These are phyloP conservation scores for Geotrypetes seraphini DNA, from an alignment of 2,797 vertebrate species.

Conservation along the genomic window DNA sequence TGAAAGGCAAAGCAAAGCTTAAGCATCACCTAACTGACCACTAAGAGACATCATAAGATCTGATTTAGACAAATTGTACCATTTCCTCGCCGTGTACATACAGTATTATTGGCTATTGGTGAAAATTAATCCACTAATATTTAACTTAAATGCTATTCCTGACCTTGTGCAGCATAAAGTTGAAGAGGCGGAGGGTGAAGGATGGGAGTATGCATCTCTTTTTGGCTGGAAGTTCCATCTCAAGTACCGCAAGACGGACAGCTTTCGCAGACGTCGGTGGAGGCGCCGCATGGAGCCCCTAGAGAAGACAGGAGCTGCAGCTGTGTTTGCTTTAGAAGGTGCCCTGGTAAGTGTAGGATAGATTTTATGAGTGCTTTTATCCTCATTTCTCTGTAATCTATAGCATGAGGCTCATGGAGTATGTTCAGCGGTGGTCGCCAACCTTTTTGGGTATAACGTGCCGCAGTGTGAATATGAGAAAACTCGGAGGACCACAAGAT, in stretches of 20 bases:
- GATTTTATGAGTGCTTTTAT: not conserved
- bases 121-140: too few relatives aligned
- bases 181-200: conserved; percentile 75
- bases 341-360: conserved; percentile 63
- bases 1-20: too few relatives aligned
- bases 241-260: conserved; percentile 75
- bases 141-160: too few relatives aligned
- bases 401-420: rapidly evolving
- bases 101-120: too few relatives aligned
- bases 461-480: too few relatives aligned
- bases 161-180: conserved; percentile 59
- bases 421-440: too few relatives aligned
- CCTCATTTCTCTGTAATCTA: not conserved
- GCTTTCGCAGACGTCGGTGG: conserved; percentile 83
- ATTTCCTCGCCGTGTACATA: too few relatives aligned
- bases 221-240: conserved; percentile 93
- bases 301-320: conserved; percentile 78
- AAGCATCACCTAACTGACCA: too few relatives aligned
- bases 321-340: conserved; percentile 89
- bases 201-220: conserved; percentile 93
- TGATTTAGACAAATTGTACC: too few relatives aligned
- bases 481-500: too few relatives aligned
- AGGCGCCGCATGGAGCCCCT: conserved; percentile 86
- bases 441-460: too few relatives aligned
- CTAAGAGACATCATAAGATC: too few relatives aligned